These are phyloP conservation scores for Phaenicophaeus curvirostris DNA, from an alignment of 2,797 vertebrate genomes.

Conservation along the genomic window DNA sequence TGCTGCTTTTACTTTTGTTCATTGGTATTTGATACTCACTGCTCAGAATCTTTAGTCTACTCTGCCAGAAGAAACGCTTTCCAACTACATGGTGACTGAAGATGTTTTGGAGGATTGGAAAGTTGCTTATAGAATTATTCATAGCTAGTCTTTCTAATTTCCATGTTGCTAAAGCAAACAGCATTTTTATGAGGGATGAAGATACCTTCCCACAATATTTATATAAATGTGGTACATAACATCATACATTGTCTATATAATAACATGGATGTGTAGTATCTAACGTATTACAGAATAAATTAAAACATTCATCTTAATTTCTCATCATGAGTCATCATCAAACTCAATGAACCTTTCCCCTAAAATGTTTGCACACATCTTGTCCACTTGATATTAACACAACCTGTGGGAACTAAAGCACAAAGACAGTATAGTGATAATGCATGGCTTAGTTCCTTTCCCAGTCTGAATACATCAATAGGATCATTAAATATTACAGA, in stretches of 20 bases:
- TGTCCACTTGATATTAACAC: not conserved
- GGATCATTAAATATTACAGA: not conserved
- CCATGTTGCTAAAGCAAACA: not conserved
- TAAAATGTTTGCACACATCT: not conserved
- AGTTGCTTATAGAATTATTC: not conserved
- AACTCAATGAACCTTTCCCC: not conserved
- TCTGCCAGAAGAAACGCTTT: not conserved
- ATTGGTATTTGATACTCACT: conserved; percentile 15
- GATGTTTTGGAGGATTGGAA: not conserved
- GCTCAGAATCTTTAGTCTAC: not conserved
- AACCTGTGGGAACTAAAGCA: not conserved
- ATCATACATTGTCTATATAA: not conserved
- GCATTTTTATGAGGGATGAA: not conserved
- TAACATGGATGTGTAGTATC: not conserved
- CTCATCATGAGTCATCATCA: not conserved
- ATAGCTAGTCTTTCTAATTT: not conserved
- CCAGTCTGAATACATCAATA: not conserved
- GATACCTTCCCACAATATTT: not conserved
- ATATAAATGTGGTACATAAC: not conserved
- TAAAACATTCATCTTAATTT: not conserved
- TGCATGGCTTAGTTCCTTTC: not conserved
- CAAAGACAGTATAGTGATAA: not conserved
- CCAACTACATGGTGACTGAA: not conserved
- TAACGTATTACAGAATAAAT: not conserved
- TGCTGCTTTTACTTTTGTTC: conserved; percentile 39